Evolutionary conservation across 2,888 invertebrate species (phyloP).

Genomic region (Drosophila bunnanda): DNA sequence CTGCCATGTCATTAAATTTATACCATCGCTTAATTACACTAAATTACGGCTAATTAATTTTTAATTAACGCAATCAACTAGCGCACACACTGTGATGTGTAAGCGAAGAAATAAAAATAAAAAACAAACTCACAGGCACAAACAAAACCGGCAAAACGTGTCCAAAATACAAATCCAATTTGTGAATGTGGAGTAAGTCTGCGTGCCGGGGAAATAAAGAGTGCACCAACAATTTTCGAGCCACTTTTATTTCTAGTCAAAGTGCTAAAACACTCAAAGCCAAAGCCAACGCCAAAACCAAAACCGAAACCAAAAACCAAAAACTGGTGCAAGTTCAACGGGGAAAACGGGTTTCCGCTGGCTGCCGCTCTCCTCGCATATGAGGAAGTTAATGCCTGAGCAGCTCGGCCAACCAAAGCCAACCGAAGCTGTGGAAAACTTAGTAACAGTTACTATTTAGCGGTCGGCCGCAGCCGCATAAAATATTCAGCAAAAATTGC

Average conservation of each 20-base stretch:
- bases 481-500: conserved; percentile 70
- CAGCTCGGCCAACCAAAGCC: conserved; percentile 51
- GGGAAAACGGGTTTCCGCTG: conserved; percentile 68
- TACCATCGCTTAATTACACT: conserved; percentile 67
- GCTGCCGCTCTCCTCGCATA: conserved; percentile 39
- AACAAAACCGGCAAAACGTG: conserved; percentile 76
- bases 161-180: conserved; percentile 53
- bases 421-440: conserved; percentile 58
- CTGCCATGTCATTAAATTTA: conserved; percentile 52
- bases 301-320: conserved; percentile 16
- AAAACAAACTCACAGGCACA: conserved; percentile 11
- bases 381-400: conserved; percentile 74
- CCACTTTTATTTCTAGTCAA: conserved; percentile 65
- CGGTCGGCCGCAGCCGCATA: conserved; percentile 51
- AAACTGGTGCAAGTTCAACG: conserved; percentile 79
- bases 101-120: conserved; percentile 5
- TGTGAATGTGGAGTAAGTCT: conserved; percentile 53
- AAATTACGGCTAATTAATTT: conserved; percentile 74
- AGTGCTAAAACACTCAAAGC: conserved; percentile 52
- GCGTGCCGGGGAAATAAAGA: conserved; percentile 59
- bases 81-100: conserved; percentile 40
- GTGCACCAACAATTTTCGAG: conserved; percentile 53
- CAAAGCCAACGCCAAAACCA: conserved; percentile 20
- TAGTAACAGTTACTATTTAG: conserved; percentile 76
- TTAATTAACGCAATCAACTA: conserved; percentile 77